phyloP scores from a whole-genome alignment of 2,888 invertebrate species.

The Psylliodes chrysocephalus region DNA sequence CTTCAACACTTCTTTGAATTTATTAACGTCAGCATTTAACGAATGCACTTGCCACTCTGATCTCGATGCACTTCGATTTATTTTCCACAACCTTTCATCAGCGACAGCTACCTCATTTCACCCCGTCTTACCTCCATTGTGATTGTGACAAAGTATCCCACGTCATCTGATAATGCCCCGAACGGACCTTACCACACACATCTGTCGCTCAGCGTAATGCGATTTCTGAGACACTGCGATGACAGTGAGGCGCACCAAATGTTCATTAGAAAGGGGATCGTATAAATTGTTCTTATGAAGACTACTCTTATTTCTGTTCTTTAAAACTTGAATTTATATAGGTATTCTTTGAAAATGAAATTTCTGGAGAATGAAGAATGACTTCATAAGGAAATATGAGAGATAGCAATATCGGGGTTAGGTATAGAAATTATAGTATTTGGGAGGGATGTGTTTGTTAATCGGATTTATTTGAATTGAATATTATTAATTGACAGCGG shows the following conservation, averaged over 20 bases:
- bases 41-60: conserved; percentile 6
- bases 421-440: too few species aligned
- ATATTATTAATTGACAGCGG: too few species aligned
- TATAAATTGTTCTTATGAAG: too few species aligned
- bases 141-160: conserved; percentile 37
- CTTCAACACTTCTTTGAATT: too few species aligned
- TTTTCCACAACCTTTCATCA: conserved; percentile 18
- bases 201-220: conserved; percentile 40
- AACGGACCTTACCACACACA: conserved; percentile 35
- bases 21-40: background rate
- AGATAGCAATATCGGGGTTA: too few species aligned
- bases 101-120: conserved; percentile 27
- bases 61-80: conserved; percentile 5
- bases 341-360: too few species aligned
- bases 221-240: conserved; percentile 13
- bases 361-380: too few species aligned
- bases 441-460: too few species aligned
- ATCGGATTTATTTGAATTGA: too few species aligned
- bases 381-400: too few species aligned
- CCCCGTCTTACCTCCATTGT: conserved; percentile 11
- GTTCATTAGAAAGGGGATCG: background rate
- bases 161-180: conserved; percentile 34
- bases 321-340: too few species aligned
- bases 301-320: too few species aligned
- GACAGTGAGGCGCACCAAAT: background rate